Percentiles rank a stretch among this genome's conserved stretches.
phyloP scores from a whole-genome alignment of 2,113 vertebrate species.

The Nycticebus coucang region DNA sequence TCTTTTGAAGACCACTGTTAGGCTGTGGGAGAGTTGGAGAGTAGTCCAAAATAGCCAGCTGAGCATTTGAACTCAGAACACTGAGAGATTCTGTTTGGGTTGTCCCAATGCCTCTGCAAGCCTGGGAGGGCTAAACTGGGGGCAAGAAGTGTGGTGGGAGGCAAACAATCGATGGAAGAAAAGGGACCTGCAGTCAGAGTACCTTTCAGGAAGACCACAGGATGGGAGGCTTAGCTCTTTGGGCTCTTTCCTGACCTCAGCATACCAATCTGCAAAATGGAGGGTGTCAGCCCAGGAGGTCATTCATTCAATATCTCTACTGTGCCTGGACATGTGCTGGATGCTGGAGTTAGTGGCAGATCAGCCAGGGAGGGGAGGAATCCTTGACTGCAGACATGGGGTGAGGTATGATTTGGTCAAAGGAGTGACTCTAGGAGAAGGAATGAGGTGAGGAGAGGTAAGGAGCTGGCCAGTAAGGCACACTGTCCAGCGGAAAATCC shows the following conservation, averaged over 20 bases:
- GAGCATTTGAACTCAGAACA: background rate
- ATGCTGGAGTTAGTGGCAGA: background rate
- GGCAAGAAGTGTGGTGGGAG: background rate
- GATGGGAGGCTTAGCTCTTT: background rate
- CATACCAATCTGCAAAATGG: conserved; percentile 25
- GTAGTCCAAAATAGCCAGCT: background rate
- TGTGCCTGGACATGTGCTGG: background rate
- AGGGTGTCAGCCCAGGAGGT: background rate
- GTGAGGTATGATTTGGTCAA: background rate
- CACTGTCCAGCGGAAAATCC: conserved; percentile 60
- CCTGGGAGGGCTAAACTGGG: background rate
- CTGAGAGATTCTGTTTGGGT: background rate
- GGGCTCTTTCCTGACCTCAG: background rate
- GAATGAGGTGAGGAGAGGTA: background rate
- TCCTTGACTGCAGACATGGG: background rate
- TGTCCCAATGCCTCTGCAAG: background rate
- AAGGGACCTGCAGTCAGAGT: background rate
- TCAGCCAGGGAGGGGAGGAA: background rate
- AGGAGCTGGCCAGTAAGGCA: background rate
- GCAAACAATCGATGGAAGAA: background rate
- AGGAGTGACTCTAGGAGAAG: conserved; percentile 30
- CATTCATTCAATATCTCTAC: background rate
- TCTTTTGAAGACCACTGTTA: background rate
- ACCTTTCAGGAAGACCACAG: background rate
- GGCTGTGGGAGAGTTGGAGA: background rate